phyloP scores from a whole-genome alignment of 2,888 invertebrate species.

The Limnephilus lunatus region DNA sequence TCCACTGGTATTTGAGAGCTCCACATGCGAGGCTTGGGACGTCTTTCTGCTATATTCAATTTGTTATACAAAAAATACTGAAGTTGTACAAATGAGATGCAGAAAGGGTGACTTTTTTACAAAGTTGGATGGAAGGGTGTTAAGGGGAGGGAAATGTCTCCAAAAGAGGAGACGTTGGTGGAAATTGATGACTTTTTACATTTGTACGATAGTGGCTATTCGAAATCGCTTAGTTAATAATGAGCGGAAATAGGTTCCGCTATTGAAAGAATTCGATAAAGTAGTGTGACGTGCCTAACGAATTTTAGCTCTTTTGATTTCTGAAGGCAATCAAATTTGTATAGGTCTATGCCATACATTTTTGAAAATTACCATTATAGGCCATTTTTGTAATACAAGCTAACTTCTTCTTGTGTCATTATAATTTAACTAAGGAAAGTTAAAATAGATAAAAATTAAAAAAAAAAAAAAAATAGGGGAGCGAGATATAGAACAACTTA shows the following conservation, averaged over 20 bases:
- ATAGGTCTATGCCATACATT: too few species aligned
- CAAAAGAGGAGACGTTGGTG: background rate
- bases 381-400: too few species aligned
- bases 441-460: too few species aligned
- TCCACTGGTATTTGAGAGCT: conserved; percentile 1
- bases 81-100: conserved; percentile 28
- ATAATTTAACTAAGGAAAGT: too few species aligned
- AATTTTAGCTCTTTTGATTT: background rate
- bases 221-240: background rate
- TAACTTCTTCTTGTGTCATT: too few species aligned
- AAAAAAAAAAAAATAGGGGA: too few species aligned
- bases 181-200: background rate
- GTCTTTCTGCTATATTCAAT: conserved; percentile 35
- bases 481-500: too few species aligned
- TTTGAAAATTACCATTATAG: too few species aligned
- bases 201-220: background rate
- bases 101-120: conserved; percentile 22
- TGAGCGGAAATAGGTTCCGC: background rate
- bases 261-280: background rate
- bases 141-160: background rate
- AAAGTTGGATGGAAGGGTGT: conserved; percentile 18
- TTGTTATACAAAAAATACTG: conserved; percentile 37
- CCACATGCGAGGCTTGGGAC: background rate
- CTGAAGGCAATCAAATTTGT: too few species aligned
- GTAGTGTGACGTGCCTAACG: background rate